Conservation (phyloP, 2,797 vertebrate genomes). For the Gambelia wislizenii region DNA sequence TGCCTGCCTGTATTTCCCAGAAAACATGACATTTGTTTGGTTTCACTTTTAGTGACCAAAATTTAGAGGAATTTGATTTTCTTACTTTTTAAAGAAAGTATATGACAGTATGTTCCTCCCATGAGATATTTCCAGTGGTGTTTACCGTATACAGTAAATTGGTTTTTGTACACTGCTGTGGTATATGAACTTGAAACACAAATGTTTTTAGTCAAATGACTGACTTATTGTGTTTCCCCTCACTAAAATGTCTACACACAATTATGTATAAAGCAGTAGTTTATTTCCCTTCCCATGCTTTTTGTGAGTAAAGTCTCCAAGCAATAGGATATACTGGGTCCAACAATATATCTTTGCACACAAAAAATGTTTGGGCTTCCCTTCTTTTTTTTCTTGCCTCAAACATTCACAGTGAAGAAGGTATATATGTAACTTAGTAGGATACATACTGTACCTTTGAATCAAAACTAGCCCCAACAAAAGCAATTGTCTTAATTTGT, state of each 20-base stretch:
- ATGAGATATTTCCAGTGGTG: background rate
- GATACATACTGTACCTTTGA: background rate
- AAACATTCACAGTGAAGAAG: background rate
- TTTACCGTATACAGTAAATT: background rate
- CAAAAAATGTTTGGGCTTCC: background rate
- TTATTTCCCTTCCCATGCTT: background rate
- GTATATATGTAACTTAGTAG: background rate
- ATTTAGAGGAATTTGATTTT: slow-evolving; percentile 4
- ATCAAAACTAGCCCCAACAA: background rate
- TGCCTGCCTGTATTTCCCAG: background rate
- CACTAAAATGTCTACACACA: too few relatives aligned
- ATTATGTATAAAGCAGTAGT: background rate
- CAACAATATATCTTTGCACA: background rate
- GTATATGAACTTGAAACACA: too few relatives aligned
- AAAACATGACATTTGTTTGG: background rate
- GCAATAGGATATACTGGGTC: background rate
- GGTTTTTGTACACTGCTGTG: background rate
- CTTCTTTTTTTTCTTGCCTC: background rate
- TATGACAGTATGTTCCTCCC: background rate
- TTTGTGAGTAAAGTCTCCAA: background rate
- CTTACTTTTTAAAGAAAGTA: background rate
- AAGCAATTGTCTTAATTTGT: background rate
- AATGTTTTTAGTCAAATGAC: too few relatives aligned
- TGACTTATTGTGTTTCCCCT: background rate
- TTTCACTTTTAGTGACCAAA: background rate